Evolutionary conservation across 2,888 invertebrate species (phyloP).

Genomic region (Ptycholaimellus sp.): DNA sequence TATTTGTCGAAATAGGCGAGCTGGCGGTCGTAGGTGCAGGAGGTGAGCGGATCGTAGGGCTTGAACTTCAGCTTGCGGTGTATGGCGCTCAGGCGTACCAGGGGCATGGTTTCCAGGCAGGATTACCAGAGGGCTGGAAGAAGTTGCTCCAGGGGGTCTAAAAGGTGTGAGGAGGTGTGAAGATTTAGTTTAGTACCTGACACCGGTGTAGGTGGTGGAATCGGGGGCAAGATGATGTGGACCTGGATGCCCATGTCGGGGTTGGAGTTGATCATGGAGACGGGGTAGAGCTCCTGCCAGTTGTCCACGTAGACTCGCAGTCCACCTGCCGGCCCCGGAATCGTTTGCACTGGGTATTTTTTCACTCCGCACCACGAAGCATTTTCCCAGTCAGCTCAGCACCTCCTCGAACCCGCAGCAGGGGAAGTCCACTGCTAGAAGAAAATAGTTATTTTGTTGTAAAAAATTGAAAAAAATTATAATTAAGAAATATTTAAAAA

Average conservation of each 20-base stretch:
- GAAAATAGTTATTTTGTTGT: too few species aligned
- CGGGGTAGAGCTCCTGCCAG: background rate
- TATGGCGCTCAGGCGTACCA: background rate
- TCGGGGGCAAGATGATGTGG: constrained; percentile 2
- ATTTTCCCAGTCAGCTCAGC: background rate
- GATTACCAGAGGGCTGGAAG: constrained; percentile 1
- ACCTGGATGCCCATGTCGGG: constrained; percentile 3
- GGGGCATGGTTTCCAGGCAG: constrained; percentile 1
- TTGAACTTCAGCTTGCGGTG: background rate
- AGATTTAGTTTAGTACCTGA: too few species aligned
- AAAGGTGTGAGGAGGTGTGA: too few species aligned
- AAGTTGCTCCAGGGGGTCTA: too few species aligned
- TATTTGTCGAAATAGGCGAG: too few species aligned
- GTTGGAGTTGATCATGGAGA: constrained; percentile 2
- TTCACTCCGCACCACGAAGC: background rate
- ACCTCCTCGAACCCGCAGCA: background rate
- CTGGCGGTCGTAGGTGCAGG: too few species aligned
- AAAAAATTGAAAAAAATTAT: too few species aligned
- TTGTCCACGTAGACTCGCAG: background rate
- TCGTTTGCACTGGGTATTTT: background rate
- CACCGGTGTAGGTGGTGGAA: background rate
- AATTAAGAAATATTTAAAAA: too few species aligned
- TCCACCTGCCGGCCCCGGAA: constrained; percentile 2
- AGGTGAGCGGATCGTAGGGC: too few species aligned
- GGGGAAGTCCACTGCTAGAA: background rate